These are phyloP conservation scores for Diabrotica undecimpunctata DNA, from an alignment of 1,140 invertebrate genomes.

Conservation along the genomic window DNA sequence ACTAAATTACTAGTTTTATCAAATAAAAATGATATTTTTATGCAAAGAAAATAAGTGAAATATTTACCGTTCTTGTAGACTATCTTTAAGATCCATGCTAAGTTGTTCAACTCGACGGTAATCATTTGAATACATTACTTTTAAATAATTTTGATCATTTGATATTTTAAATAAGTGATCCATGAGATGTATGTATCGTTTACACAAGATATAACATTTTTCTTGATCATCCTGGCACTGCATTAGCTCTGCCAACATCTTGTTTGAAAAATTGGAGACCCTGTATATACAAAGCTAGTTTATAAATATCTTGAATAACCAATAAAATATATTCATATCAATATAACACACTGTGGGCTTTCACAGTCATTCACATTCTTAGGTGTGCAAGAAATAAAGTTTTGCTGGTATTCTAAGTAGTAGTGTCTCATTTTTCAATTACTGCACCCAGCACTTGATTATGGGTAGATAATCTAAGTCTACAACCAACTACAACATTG, in stretches of 20 bases:
- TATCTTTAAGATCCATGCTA: not conserved
- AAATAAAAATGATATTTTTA: no score
- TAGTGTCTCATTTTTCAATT: no score
- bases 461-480: no score
- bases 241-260: slow-evolving; percentile 7
- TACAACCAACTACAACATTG: no score
- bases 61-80: slow-evolving; percentile 5
- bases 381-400: no score
- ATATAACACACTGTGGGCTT: no score
- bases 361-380: no score
- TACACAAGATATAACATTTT: slow-evolving; percentile 9
- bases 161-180: slow-evolving; percentile 10
- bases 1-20: no score
- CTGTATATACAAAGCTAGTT: not conserved
- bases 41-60: not conserved
- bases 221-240: slow-evolving; percentile 13
- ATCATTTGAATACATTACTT: not conserved
- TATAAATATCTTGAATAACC: not conserved
- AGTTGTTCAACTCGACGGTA: slow-evolving; percentile 7
- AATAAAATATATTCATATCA: no score
- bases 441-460: no score
- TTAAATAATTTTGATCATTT: slow-evolving; percentile 6
- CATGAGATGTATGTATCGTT: slow-evolving; percentile 11
- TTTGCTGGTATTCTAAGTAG: no score
- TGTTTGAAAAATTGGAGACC: slow-evolving; percentile 5